Conservation (phyloP, 1,140 invertebrate genomes). For the Vanessa atalanta region DNA sequence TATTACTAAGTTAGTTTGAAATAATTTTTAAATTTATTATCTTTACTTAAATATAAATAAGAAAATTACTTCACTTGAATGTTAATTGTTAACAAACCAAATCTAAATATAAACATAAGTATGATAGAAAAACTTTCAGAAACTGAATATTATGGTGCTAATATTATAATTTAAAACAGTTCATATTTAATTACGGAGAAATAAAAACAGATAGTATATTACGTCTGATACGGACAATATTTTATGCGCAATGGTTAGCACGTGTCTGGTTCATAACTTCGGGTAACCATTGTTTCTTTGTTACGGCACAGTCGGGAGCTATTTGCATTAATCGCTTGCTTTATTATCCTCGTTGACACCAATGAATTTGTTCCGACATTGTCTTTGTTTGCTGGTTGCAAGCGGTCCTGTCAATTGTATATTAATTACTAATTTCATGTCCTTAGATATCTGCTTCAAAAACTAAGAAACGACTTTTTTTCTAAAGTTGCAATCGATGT, state of each 20-base stretch:
- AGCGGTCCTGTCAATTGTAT: slow-evolving; percentile 19
- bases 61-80: no score
- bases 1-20: no score
- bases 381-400: slow-evolving; percentile 43
- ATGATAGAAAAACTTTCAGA: background rate
- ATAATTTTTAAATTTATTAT: no score
- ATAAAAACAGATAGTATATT: background rate
- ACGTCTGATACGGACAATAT: slow-evolving; percentile 14
- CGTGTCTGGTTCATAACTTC: slow-evolving; percentile 56
- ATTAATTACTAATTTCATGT: background rate
- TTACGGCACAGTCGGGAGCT: slow-evolving; percentile 48
- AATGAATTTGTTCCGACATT: slow-evolving; percentile 51
- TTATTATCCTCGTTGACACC: slow-evolving; percentile 63
- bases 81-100: no score
- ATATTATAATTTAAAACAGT: background rate
- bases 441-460: background rate
- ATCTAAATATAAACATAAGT: no score
- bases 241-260: slow-evolving; percentile 43
- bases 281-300: slow-evolving; percentile 64
- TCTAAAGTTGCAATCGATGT: no score
- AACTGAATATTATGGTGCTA: background rate
- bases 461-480: no score
- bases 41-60: no score
- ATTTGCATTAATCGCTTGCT: slow-evolving; percentile 63
- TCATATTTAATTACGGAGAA: background rate